Evolutionary conservation across 2,113 vertebrate genomes (phyloP).

Genomic region (Procavia capensis): DNA sequence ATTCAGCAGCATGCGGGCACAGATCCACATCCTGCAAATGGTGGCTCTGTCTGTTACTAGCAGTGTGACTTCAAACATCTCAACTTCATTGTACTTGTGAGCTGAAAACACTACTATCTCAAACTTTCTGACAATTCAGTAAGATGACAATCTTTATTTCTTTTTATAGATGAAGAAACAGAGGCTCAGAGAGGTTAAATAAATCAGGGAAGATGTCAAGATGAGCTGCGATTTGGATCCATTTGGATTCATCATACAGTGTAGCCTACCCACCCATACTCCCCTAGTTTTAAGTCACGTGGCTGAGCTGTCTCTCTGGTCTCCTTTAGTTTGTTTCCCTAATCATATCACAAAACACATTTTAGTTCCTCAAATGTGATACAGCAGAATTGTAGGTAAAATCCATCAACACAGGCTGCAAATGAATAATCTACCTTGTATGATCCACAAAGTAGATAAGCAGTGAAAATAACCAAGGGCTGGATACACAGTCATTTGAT

Average conservation of each 20-base stretch:
- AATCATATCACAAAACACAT: not conserved
- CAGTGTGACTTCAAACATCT: not conserved
- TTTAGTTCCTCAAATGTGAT: conserved; percentile 10
- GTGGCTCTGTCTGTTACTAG: not conserved
- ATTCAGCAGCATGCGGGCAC: not conserved
- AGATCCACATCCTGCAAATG: not conserved
- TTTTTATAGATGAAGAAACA: not conserved
- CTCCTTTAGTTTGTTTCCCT: conserved; percentile 33
- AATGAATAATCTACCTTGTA: not conserved
- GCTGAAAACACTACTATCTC: not conserved
- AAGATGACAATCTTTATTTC: not conserved
- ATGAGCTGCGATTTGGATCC: not conserved
- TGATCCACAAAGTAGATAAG: not conserved
- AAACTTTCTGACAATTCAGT: not conserved
- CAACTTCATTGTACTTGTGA: not conserved
- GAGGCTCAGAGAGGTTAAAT: not conserved
- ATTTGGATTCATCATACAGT: not conserved
- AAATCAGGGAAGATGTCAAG: not conserved
- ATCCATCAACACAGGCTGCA: not conserved
- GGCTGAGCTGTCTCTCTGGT: not conserved
- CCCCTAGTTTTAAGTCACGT: not conserved
- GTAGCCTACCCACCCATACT: not conserved
- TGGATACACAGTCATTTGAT: not conserved
- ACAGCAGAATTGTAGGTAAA: not conserved
- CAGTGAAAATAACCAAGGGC: not conserved